Evolutionary conservation across 2,888 invertebrate genomes (phyloP), one percentile per base, ranked within the genome.

Genomic region (Noctua pronuba): DNA sequence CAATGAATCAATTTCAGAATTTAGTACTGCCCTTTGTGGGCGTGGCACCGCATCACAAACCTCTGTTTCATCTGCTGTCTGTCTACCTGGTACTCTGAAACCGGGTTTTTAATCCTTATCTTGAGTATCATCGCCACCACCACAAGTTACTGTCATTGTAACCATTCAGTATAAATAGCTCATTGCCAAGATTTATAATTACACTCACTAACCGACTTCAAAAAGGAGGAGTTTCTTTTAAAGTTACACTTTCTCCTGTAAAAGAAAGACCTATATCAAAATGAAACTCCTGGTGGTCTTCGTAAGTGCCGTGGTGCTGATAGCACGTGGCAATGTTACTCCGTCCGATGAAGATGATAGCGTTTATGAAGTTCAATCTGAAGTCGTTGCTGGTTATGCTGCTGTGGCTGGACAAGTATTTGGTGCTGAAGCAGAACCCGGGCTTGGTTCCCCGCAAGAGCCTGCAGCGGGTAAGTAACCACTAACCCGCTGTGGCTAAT

Each of bases 211-310:
- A 38, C 38, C 38, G 38, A 38, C 38, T 38, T 38, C 38, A 38
- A 38, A 38, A 38, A 38, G 38, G 38, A 6, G 38, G 38, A 38
- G 38, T 6, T 38, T 38, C 8, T 38, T 38, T 46, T 46, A 46
- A 46, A 46, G 46, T 46, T 18, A 46, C 18, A 52, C 28, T 73
- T 49, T 38, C 16, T 73, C 28, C 5, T 1, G 8, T 41, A 55
- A 31, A 24, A 55, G 8, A 46, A 78, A 67, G 28, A 24, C 7
- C 7, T 65, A 16, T 16, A 18, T 21, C 31, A 79, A 79, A 38
- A 77, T 67, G 52, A 79, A 76, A 52, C 8, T 79, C 13, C 24
- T 67, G 1, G 0, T 76, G 3, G 55, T 79, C 28, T 24, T 76
- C 13, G 8, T 52, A 18, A 55, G 44, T 79, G 44, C 44, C 0